Evolutionary conservation across 2,113 vertebrate genomes (phyloP).

Genomic region (Odontophorus gujanensis): DNA sequence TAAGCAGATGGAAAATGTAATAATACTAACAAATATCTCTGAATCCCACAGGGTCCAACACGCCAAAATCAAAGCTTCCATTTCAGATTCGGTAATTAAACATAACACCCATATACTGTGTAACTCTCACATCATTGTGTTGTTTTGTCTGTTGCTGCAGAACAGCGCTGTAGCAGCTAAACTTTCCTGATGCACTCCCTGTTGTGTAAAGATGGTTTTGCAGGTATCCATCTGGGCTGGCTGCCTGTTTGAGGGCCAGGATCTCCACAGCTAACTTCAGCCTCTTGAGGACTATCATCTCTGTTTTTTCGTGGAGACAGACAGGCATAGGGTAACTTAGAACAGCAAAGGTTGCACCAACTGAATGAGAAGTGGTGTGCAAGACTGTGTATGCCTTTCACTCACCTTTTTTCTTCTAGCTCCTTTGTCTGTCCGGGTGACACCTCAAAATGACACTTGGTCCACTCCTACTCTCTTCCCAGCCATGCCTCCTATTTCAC

Average conservation of each 20-base stretch:
- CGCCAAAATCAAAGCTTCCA: not conserved
- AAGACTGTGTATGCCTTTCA: not conserved
- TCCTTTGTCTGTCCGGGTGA: not conserved
- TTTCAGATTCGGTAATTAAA: not conserved
- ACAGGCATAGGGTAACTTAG: not conserved
- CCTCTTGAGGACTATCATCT: not conserved
- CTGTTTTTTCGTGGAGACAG: not conserved
- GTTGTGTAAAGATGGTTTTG: not conserved
- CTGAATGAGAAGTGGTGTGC: not conserved
- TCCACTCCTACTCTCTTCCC: not conserved
- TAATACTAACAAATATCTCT: not conserved
- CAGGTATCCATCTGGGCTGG: not conserved
- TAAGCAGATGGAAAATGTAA: slow-evolving; percentile 1
- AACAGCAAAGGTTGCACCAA: not conserved
- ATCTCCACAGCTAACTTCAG: not conserved
- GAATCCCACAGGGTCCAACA: not conserved
- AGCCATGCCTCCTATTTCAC: not conserved
- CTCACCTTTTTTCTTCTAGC: not conserved
- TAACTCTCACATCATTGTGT: not conserved
- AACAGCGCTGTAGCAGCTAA: not conserved
- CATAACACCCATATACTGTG: not conserved
- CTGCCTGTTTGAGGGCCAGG: not conserved
- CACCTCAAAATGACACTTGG: not conserved
- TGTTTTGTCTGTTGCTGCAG: not conserved
- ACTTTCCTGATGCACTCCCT: not conserved